These are phyloP conservation scores for Paramormyrops kingsleyae DNA, from an alignment of 2,113 vertebrate species.

Conservation along the genomic window DNA sequence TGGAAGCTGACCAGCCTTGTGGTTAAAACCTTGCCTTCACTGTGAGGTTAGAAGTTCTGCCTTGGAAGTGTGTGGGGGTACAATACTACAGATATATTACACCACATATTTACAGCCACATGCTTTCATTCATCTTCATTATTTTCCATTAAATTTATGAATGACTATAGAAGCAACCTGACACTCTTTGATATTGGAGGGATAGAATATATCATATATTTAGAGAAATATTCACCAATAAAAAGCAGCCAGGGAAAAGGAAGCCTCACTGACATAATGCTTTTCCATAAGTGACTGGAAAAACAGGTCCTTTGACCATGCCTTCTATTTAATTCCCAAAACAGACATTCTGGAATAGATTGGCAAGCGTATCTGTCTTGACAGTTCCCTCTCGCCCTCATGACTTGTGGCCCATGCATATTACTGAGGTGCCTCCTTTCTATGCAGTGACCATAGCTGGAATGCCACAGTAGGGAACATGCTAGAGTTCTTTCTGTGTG, in stretches of 20 bases:
- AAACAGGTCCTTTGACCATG: slow-evolving; percentile 21
- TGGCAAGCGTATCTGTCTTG: neutral
- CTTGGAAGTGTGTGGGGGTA: neutral
- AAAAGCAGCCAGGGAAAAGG: neutral
- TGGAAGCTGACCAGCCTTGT: neutral
- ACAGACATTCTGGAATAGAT: slow-evolving; percentile 30
- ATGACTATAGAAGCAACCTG: neutral
- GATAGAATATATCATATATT: neutral
- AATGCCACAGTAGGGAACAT: neutral
- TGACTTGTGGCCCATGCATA: slow-evolving; percentile 23
- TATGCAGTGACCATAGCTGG: neutral
- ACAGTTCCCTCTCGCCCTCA: neutral
- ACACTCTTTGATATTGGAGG: slow-evolving; percentile 3
- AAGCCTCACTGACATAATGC: slow-evolving; percentile 5
- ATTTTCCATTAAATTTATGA: slow-evolving; percentile 8
- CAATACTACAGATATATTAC: neutral
- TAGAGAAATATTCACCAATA: neutral
- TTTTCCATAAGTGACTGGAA: slow-evolving; percentile 18
- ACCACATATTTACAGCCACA: neutral
- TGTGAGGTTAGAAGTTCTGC: neutral
- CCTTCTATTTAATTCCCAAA: slow-evolving; percentile 38
- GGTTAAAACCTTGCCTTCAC: neutral
- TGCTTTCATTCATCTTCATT: slow-evolving; percentile 14
- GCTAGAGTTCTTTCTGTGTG: neutral
- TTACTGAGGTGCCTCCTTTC: neutral